Conservation (phyloP, 2,888 invertebrate species). For the Parthenolecanium corni region DNA sequence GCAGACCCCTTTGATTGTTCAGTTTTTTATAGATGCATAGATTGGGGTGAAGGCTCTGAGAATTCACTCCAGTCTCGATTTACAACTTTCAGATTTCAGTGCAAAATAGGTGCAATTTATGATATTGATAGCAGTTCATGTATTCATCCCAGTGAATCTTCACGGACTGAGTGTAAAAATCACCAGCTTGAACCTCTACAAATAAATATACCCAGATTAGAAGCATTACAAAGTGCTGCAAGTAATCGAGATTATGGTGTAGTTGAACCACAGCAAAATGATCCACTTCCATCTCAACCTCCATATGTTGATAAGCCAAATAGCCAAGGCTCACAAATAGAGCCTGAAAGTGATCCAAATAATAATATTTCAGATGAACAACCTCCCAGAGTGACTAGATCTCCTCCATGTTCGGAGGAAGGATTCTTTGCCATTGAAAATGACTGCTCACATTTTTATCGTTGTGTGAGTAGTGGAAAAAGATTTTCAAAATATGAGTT, state of each 20-base stretch:
- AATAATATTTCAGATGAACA: conserved; percentile 4
- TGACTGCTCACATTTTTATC: conserved; percentile 40
- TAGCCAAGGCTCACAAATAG: background rate
- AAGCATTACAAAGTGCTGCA: conserved; percentile 21
- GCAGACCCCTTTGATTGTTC: conserved; percentile 59
- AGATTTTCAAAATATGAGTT: conserved; percentile 43
- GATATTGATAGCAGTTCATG: conserved; percentile 56
- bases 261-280: conserved; percentile 9
- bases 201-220: background rate
- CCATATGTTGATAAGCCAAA: conserved; percentile 25
- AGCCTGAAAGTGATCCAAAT: conserved; percentile 1
- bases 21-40: conserved; percentile 62
- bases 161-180: conserved; percentile 51
- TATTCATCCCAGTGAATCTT: conserved; percentile 56
- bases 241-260: conserved; percentile 10
- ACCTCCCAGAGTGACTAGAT: conserved; percentile 19
- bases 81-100: conserved; percentile 55
- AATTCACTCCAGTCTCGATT: conserved; percentile 40
- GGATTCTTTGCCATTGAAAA: conserved; percentile 35
- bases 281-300: conserved; percentile 27
- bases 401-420: conserved; percentile 33
- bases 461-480: conserved; percentile 37
- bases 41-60: conserved; percentile 40
- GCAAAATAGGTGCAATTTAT: conserved; percentile 63
- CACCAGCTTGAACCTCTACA: conserved; percentile 31